Evolutionary conservation across 2,888 invertebrate genomes (phyloP).

Genomic region (Cephus sareptanus): DNA sequence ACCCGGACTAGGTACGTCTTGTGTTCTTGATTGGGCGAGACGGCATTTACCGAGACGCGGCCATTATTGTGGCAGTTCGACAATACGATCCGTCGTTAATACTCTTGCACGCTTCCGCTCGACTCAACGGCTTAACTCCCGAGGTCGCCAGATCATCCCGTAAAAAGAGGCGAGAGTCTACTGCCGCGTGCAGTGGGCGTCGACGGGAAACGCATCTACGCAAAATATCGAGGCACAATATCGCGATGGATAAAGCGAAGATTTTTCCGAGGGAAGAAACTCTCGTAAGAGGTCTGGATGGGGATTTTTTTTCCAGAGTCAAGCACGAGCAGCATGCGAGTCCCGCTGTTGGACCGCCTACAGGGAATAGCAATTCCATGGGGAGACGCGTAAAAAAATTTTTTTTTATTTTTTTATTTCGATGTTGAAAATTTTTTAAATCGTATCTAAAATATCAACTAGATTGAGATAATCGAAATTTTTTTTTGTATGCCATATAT

Average conservation of each 20-base stretch:
- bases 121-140: background rate
- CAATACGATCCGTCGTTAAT: too few species aligned
- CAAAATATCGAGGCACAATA: background rate
- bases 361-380: background rate
- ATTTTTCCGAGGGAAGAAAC: background rate
- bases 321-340: background rate
- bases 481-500: background rate
- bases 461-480: background rate
- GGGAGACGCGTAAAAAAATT: background rate
- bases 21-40: too few species aligned
- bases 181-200: background rate
- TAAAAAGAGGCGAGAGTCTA: too few species aligned
- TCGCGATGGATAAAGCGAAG: background rate
- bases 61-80: too few species aligned
- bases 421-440: background rate
- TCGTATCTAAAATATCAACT: background rate
- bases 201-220: background rate
- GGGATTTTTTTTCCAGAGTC: background rate
- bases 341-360: background rate
- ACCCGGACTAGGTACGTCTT: too few species aligned
- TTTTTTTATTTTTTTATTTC: background rate
- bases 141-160: background rate
- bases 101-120: background rate
- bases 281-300: background rate
- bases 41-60: too few species aligned